Evolutionary conservation across 2,888 invertebrate genomes (phyloP).

Genomic region (Eulithis prunata): DNA sequence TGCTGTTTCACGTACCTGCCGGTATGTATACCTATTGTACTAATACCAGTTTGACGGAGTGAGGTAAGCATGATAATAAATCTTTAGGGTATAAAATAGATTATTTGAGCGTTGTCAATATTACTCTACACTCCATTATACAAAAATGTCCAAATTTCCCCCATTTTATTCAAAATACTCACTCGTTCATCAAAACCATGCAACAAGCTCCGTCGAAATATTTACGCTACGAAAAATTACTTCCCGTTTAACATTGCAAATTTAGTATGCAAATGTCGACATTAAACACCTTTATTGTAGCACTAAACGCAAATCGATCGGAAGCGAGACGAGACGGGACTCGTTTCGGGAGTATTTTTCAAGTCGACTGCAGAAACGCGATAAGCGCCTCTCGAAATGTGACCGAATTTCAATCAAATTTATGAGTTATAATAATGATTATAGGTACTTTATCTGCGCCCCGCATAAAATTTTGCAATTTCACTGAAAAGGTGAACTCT

Average conservation of each 20-base stretch:
- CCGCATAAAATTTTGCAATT: constrained; percentile 81
- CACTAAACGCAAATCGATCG: constrained; percentile 80
- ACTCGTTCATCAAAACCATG: constrained; percentile 38
- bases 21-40: no score
- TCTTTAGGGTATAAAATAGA: no score
- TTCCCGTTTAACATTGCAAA: constrained; percentile 59
- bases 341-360: constrained; percentile 77
- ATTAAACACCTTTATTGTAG: constrained; percentile 76
- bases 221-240: constrained; percentile 49
- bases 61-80: no score
- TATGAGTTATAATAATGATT: constrained; percentile 84
- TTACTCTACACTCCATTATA: neutral
- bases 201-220: constrained; percentile 49
- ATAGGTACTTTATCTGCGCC: constrained; percentile 79
- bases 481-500: constrained; percentile 82
- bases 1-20: no score
- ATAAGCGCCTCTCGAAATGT: constrained; percentile 80
- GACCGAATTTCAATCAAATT: constrained; percentile 84
- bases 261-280: constrained; percentile 71
- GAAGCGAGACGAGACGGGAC: constrained; percentile 66
- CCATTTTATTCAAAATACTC: constrained; percentile 30
- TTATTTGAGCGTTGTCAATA: no score
- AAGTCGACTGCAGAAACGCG: constrained; percentile 79
- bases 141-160: constrained; percentile 11
- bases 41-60: no score